phyloP scores from a whole-genome alignment of 1,140 invertebrate genomes.

The Cecropterus lyciades region DNA sequence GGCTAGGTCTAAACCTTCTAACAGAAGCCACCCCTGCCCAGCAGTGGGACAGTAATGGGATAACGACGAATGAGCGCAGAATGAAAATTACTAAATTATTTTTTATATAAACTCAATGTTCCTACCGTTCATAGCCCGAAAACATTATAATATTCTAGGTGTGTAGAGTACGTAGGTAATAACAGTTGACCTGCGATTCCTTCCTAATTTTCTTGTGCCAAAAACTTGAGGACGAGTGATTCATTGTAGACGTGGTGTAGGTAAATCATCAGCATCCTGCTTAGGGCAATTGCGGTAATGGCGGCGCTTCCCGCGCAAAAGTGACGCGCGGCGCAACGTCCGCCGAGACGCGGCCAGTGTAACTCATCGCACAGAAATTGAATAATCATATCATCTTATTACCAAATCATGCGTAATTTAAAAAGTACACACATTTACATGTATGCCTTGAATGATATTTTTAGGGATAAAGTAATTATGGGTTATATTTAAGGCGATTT shows the following conservation, averaged over 20 bases:
- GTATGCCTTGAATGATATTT: too few relatives aligned
- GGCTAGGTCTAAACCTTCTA: too few relatives aligned
- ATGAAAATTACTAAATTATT: too few relatives aligned
- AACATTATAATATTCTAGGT: too few relatives aligned
- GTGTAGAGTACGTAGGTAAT: too few relatives aligned
- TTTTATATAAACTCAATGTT: too few relatives aligned
- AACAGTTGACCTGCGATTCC: too few relatives aligned
- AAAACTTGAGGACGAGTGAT: conserved; percentile 51
- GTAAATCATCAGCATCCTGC: conserved; percentile 61
- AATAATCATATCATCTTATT: conserved; percentile 33
- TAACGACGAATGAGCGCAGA: too few relatives aligned
- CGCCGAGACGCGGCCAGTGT: conserved; percentile 28
- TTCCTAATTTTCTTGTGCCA: conserved; percentile 56
- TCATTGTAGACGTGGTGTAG: conserved; percentile 50
- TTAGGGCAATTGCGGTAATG: conserved; percentile 60
- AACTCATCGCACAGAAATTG: conserved; percentile 32
- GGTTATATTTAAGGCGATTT: not conserved
- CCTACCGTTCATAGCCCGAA: too few relatives aligned
- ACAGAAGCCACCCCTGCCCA: too few relatives aligned
- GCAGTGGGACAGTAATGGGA: too few relatives aligned
- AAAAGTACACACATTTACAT: not conserved
- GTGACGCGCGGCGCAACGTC: conserved; percentile 46
- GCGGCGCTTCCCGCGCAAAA: conserved; percentile 62
- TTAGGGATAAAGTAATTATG: not conserved
- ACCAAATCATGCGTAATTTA: conserved; percentile 16